These are phyloP conservation scores for Cygnus buccinator DNA, from an alignment of 2,113 vertebrate genomes.

Conservation along the genomic window DNA sequence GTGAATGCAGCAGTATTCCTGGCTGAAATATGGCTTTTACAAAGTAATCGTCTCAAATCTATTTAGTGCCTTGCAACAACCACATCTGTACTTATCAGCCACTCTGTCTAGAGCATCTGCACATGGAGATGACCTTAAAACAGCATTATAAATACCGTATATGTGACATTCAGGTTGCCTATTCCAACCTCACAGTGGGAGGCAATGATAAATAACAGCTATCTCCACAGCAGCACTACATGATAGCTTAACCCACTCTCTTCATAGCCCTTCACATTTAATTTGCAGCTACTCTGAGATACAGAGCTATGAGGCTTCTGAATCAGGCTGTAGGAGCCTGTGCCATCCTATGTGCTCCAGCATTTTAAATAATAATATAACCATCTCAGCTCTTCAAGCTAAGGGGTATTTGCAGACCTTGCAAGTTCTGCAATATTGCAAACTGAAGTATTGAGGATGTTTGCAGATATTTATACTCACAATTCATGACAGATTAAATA, in stretches of 20 bases:
- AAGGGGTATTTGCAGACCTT: background rate
- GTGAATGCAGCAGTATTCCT: background rate
- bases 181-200: conserved; percentile 22
- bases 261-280: conserved; percentile 16
- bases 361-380: background rate
- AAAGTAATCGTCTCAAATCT: conserved; percentile 13
- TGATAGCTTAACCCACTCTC: conserved; percentile 16
- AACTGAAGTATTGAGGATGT: background rate
- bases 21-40: conserved; percentile 15
- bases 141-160: conserved; percentile 25
- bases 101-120: conserved; percentile 25
- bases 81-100: conserved; percentile 12
- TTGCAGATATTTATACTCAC: background rate
- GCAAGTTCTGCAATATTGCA: background rate
- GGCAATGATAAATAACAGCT: conserved; percentile 33
- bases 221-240: conserved; percentile 10
- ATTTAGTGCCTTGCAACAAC: background rate
- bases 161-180: conserved; percentile 29
- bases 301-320: background rate
- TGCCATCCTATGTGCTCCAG: background rate
- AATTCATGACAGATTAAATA: background rate
- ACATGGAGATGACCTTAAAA: conserved; percentile 46
- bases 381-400: background rate
- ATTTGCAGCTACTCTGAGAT: background rate
- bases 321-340: background rate